Conservation (phyloP, 2,113 vertebrate species). For the Cinclus cinclus region DNA sequence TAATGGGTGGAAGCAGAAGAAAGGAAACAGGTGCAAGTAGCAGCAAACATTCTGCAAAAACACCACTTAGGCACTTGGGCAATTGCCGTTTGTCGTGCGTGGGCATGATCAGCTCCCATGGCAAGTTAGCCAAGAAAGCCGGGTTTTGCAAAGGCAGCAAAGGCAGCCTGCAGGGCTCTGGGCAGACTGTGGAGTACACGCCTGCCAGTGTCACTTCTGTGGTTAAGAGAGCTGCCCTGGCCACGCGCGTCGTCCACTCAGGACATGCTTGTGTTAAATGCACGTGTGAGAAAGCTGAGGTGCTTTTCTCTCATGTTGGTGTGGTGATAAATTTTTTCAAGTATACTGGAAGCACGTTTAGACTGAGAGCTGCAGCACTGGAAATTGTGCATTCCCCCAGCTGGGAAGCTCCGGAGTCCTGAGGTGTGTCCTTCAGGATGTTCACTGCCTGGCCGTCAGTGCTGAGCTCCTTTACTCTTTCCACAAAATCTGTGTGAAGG, state of each 20-base stretch:
- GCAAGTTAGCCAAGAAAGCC: background rate
- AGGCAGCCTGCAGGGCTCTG: background rate
- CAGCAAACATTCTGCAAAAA: background rate
- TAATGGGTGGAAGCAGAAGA: background rate
- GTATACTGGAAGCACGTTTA: background rate
- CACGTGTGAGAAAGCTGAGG: accelerated
- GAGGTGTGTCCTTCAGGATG: background rate
- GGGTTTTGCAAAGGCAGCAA: background rate
- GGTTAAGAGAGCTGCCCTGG: background rate
- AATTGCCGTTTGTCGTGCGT: background rate
- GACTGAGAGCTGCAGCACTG: background rate
- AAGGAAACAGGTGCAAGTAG: background rate
- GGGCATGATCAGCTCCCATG: background rate
- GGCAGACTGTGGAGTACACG: accelerated
- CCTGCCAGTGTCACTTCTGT: background rate
- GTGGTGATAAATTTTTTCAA: background rate
- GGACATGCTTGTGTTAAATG: background rate
- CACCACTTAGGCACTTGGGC: background rate
- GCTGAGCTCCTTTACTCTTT: background rate
- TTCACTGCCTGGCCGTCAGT: background rate
- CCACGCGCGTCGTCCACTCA: background rate
- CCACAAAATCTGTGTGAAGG: background rate
- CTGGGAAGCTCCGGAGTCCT: background rate
- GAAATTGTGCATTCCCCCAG: background rate
- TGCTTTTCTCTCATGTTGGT: background rate